Base-by-base conservation (phyloP, 2,797 vertebrate genomes). In the Percopsis omiscomaycus region DNA sequence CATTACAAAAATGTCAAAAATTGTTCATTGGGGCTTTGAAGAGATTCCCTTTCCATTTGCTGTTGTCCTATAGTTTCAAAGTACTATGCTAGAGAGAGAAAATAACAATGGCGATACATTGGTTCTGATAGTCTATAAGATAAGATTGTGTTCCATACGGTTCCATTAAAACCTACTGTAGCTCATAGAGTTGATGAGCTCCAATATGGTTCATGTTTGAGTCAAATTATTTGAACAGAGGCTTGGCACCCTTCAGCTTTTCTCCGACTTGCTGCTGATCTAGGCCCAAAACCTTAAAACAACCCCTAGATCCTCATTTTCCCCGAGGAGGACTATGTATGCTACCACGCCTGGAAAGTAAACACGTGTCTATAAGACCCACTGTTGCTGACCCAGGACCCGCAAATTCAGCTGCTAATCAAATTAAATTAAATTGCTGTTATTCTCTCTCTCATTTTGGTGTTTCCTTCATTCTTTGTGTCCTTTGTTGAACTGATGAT, bases 351-450 rank as follows among this genome's bases (percentile, higher is more conserved):
- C 42, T 58, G 44, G 64, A 47, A 68, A 66, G 61, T 68, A 57
- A 61, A 68, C 47, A 61, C 57, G 65, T 59, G n/a, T 69, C 61
- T 64, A 55, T 30, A 32, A 54, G 30, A 61, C 69, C 58, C 56
- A 37, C 44, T 51, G 9, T 46, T 30, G 8, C 61, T 64, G 29
- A 61, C 57, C 53, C 53, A 5, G 29, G 53, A 71, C 42, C 15
- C 16, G 68, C 55, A 61, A 64, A 55, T 65, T 74, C 63, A 62
- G 46, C 64, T 44, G 27, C 68, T 71, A 65, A 71, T 61, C 56
- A 54, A 60, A 71, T 68, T 68, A 68, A 29, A 48, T 59, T 66
- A 57, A 51, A 55, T 52, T 49, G 49, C 61, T 53, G 59, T 55
- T 67, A 61, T 29, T 47, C 9, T 60, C 15, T 15, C 45, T 49